These are phyloP conservation scores for Aphis gossypii DNA, from an alignment of 1,140 invertebrate genomes.

Conservation along the genomic window DNA sequence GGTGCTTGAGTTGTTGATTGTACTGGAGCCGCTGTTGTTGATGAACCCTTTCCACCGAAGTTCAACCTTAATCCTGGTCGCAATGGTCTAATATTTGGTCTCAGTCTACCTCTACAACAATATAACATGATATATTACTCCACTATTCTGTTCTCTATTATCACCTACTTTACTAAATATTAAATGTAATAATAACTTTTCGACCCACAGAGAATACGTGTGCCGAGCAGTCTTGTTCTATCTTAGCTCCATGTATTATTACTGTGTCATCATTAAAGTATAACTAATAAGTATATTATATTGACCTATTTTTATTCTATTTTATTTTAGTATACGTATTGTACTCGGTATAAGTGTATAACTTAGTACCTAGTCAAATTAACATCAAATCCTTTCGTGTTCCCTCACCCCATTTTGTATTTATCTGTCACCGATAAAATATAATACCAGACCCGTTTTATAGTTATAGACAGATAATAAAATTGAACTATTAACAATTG, in stretches of 20 bases:
- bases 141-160: background rate
- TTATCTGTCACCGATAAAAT: too few relatives aligned
- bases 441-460: background rate
- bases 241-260: too few relatives aligned
- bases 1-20: constrained; percentile 34
- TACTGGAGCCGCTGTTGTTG: background rate
- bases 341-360: background rate
- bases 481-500: background rate
- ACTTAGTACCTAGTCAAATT: background rate
- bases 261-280: too few relatives aligned
- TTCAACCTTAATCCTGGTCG: constrained; percentile 46
- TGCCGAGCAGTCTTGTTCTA: too few relatives aligned
- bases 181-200: too few relatives aligned
- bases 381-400: background rate
- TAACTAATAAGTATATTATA: background rate
- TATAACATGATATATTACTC: background rate
- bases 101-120: constrained; percentile 27
- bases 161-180: background rate
- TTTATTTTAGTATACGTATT: background rate
- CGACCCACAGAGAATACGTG: too few relatives aligned
- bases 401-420: background rate
- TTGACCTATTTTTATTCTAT: background rate
- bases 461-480: background rate
- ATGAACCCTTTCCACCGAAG: constrained; percentile 25
- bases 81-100: constrained; percentile 51